Base-by-base conservation (phyloP, 2,888 invertebrate species). In the Orchesella flavescens region DNA sequence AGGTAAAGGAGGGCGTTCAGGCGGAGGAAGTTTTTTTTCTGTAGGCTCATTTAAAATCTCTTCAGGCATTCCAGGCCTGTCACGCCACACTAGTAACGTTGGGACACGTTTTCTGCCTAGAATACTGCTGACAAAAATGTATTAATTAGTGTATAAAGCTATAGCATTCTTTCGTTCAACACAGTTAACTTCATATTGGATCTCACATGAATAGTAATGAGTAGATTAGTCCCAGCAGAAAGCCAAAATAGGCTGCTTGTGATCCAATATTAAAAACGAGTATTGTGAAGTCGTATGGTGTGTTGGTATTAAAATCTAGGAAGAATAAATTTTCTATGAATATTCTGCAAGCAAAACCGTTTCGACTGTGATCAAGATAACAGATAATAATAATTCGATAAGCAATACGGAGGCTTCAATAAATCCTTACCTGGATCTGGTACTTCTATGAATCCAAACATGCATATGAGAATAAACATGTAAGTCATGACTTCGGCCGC, bases 401-500 rank as follows among this genome's bases (percentile, higher is more conserved):
- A 46, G 7, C 13, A 46, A 46, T 46, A 46, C 46, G 7, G n/a
- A n/a, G n/a, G n/a, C n/a, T n/a, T n/a, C n/a, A n/a, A 55, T 55
- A 12, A 9, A 4, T 75, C n/a, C 0, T 13, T 69, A 83, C 83
- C 77, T 53, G 57, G n/a, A 55, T 83, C 83, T 13, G 68, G 5
- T 5, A 2, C 7, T 2, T 7, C 5, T 4, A 83, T 9, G 23
- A 77, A 83, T 49, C 77, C 83, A 53, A 65, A 73, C 66, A 74
- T 69, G 13, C 43, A 21, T 13, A 78, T 78, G 2, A 83, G 53
- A 9, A 78, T 57, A 0, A 83, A 21, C 78, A 83, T 83, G 24
- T 83, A 83, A 9, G 75, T 75, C 69, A 79, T 71, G 55, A 57
- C 43, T 49, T 79, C 84, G 0, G 71, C 65, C 59, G 79, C 79